Evolutionary conservation across 2,888 invertebrate species (phyloP), one percentile per base, ranked within the genome.

Genomic region (Trichopria drosophilae): DNA sequence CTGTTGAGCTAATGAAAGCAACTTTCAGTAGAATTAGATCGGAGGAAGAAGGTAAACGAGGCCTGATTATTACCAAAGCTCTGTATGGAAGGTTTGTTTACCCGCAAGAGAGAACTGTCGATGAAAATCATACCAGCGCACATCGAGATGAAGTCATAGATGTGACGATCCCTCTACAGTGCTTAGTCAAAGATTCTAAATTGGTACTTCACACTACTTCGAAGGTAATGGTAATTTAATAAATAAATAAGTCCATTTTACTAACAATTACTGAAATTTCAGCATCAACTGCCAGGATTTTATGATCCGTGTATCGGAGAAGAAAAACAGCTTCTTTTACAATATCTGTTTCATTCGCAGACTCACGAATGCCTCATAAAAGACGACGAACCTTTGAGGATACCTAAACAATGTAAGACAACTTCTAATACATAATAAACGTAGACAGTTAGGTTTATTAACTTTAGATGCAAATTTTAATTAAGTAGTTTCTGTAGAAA

Each of bases 221-320:
- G 45, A 95, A 96, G 86, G 94, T 94, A 76, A 63, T 34, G 20
- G 4, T 35, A 20, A 32, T 39, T 46, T 42, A 24, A 46, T 19
- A 41, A 41, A 42, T 20, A 15, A 39, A 46, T 6, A 15, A 40
- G 2, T 39, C 16, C n/a, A 22, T 19, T 6, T 23, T 28, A 31
- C 22, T 28, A 34, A 16, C 2, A 28, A 24, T 19, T 13, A 9
- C 15, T 26, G 51, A 43, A 49, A 26, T 82, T 82, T 19, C 77
- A 97, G 96, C 87, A 90, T 72, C 93, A 94, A 71, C 77, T 98
- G 57, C 93, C 97, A 9, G 98, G 98, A 22, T 98, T 98, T 78
- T 98, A 90, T 77, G 98, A 99, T 77, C 94, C 96, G 0, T 93
- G 93, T 60, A 84, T 90, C 43, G 94, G 95, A 1, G 95, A 97